These are phyloP conservation scores for Diorhabda carinulata DNA, from an alignment of 1,140 invertebrate species.

Conservation along the genomic window DNA sequence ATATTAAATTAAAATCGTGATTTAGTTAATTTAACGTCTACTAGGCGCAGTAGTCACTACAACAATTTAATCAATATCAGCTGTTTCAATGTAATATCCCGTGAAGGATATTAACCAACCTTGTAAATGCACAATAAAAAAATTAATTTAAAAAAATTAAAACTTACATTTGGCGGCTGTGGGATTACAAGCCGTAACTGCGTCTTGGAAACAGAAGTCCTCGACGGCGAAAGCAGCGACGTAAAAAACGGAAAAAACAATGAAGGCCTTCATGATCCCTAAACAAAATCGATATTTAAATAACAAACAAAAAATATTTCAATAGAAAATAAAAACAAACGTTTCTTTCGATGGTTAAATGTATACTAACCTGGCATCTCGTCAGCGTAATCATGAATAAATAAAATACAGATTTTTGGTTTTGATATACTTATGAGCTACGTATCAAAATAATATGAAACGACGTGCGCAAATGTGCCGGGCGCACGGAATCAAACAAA, in stretches of 20 bases:
- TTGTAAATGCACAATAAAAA: neutral
- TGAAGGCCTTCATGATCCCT: slow-evolving; percentile 56
- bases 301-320: neutral
- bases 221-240: slow-evolving; percentile 51
- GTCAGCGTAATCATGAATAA: slow-evolving; percentile 48
- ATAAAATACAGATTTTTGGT: neutral
- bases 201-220: slow-evolving; percentile 61
- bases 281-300: slow-evolving; percentile 19
- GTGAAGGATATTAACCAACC: neutral
- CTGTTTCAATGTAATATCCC: neutral
- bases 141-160: slow-evolving; percentile 2
- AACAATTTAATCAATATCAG: neutral
- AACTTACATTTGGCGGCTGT: slow-evolving; percentile 44
- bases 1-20: no score
- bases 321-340: neutral
- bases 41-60: no score
- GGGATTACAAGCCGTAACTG: slow-evolving; percentile 54
- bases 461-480: slow-evolving; percentile 20
- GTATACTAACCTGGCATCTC: slow-evolving; percentile 46
- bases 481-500: slow-evolving; percentile 20
- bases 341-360: slow-evolving; percentile 5
- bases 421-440: neutral
- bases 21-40: no score
- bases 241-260: slow-evolving; percentile 51
- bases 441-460: slow-evolving; percentile 1